Conservation (phyloP, 2,113 vertebrate genomes). For the Oenanthe oenanthe region DNA sequence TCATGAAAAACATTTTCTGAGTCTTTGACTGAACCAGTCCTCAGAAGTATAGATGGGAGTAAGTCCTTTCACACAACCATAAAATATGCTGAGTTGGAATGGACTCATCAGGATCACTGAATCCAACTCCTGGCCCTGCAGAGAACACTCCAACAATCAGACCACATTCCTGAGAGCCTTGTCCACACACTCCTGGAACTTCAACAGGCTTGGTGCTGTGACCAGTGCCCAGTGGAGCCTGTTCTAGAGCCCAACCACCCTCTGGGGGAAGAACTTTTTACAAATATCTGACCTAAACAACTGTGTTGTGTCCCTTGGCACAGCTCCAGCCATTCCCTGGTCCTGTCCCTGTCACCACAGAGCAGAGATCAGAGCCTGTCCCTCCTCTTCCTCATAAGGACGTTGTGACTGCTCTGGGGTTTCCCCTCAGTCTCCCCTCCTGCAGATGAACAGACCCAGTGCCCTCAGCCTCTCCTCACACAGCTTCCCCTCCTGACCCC, state of each 20-base stretch:
- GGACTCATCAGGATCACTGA: not conserved
- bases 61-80: not conserved
- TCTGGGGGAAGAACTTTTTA: not conserved
- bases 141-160: not conserved
- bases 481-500: too few species aligned
- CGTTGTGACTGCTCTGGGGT: too few species aligned
- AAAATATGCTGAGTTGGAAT: not conserved
- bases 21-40: not conserved
- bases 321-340: accelerated
- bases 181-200: not conserved
- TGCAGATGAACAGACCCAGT: too few species aligned
- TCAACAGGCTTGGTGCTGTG: not conserved
- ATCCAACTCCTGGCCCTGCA: not conserved
- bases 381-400: not conserved
- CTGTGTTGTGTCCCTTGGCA: not conserved
- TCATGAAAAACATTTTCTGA: not conserved
- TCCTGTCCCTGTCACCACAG: not conserved
- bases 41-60: not conserved
- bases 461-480: too few species aligned
- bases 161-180: not conserved
- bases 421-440: too few species aligned
- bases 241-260: accelerated
- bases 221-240: too few species aligned
- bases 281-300: not conserved
- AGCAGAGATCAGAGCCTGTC: not conserved